Evolutionary conservation across 2,797 vertebrate genomes (phyloP).

Genomic region (Takifugu rubripes): DNA sequence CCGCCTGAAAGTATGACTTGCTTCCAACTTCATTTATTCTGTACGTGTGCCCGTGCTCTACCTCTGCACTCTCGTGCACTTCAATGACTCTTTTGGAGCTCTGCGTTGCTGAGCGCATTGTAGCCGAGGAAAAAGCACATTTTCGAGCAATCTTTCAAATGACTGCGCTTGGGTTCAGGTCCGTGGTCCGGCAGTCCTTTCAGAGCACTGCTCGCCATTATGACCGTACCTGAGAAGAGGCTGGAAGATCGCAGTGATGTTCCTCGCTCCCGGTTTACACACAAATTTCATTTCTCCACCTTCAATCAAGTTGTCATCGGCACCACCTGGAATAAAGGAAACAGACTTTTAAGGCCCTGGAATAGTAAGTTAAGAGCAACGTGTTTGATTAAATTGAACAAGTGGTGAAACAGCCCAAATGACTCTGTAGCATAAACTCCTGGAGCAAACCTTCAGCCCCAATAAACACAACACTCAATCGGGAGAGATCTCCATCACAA

Average conservation of each 20-base stretch:
- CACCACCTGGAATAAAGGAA: constrained; percentile 80
- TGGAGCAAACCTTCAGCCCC: background rate
- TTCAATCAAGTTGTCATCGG: constrained; percentile 96
- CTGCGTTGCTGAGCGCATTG: constrained; percentile 11
- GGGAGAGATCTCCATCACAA: constrained; percentile 16
- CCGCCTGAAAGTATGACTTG: constrained; percentile 2
- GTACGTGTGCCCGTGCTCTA: background rate
- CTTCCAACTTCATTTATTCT: constrained; percentile 9
- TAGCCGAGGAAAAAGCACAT: constrained; percentile 2
- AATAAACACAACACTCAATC: constrained; percentile 27
- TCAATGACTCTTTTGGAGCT: background rate
- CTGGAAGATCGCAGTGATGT: constrained; percentile 97
- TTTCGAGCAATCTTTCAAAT: no score
- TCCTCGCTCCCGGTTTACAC: constrained; percentile 95
- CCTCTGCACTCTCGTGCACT: constrained; percentile 3
- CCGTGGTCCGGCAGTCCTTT: background rate
- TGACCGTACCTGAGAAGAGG: constrained; percentile 88
- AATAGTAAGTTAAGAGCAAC: background rate
- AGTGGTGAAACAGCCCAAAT: no score
- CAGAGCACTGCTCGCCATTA: background rate
- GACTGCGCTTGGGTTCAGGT: background rate
- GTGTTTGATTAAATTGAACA: background rate
- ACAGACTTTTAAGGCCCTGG: background rate
- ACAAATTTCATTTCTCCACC: constrained; percentile 97
- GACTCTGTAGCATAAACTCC: no score